Evolutionary conservation across 2,888 invertebrate species (phyloP).

Genomic region (Galerucella nymphaeae): DNA sequence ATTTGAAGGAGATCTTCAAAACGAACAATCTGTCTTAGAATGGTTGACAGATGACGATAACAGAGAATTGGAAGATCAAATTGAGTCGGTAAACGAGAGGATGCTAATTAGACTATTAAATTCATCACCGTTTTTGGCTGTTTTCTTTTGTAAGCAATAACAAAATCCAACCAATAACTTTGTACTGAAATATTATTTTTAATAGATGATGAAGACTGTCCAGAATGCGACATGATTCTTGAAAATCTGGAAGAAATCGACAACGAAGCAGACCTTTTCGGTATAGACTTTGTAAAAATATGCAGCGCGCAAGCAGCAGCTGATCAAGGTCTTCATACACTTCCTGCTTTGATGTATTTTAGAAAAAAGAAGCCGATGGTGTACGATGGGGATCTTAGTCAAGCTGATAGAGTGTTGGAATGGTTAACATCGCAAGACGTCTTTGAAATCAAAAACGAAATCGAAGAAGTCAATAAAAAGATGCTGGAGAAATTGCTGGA

Average conservation of each 20-base stretch:
- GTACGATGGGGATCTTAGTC: conserved; percentile 90
- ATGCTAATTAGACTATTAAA: conserved; percentile 88
- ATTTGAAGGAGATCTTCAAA: conserved; percentile 92
- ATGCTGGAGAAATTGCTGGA: conserved; percentile 95
- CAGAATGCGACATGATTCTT: conserved; percentile 90
- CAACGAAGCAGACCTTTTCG: conserved; percentile 91
- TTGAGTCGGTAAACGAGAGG: conserved; percentile 90
- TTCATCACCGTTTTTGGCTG: conserved; percentile 88
- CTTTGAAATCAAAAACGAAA: conserved; percentile 95
- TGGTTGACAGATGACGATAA: conserved; percentile 95
- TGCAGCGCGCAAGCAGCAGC: conserved; percentile 84
- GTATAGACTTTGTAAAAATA: conserved; percentile 95
- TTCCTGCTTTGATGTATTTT: conserved; percentile 90
- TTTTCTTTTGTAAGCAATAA: conserved; percentile 86
- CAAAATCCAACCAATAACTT: not conserved
- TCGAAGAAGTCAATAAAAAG: conserved; percentile 96
- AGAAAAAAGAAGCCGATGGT: conserved; percentile 82
- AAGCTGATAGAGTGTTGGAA: conserved; percentile 84
- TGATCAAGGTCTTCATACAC: conserved; percentile 83
- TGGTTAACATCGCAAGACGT: conserved; percentile 96
- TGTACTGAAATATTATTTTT: not conserved
- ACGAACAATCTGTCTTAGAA: conserved; percentile 90
- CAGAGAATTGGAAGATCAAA: conserved; percentile 92
- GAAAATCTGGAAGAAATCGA: conserved; percentile 94
- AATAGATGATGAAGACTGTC: conserved; percentile 88